Evolutionary conservation across 1,140 invertebrate genomes (phyloP), one percentile per base, ranked within the genome.

Genomic region (Phortica variegata): DNA sequence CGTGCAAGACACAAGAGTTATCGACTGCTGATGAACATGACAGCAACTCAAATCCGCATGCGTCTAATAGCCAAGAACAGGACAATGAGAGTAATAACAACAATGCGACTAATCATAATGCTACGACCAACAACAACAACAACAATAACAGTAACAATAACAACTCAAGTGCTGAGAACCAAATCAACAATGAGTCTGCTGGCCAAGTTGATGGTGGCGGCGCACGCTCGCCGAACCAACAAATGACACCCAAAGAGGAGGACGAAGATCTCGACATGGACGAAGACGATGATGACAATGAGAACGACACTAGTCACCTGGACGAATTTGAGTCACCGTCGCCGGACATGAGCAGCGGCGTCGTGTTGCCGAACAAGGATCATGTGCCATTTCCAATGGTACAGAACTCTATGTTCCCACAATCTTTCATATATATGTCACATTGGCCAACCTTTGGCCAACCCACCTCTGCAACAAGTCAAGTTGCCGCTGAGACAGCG

Each of bases 351-450:
- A 37, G 49, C 10, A 45, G 29, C 1, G 54, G 60, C 17, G 52
- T 43, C 18, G 56, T 61, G 33, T 59, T 43, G 6, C 53, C 65
- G 7, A 62, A 72, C 55, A 65, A 74, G 47, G 68, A 76, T 21
- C 72, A 76, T 42, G 38, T 76, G 42, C 61, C 65, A 18, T 90
- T 91, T 66, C 87, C 89, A 2, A 79, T 92, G 71, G 86, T 90
- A 1, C 87, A 88, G 29, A 90, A 89, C 68, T 86, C 87, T 1
- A 89, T 91, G 85, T 91, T 92, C 74, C 79, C 78, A 42, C 90
- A 91, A 63, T 87, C 87, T 48, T 90, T 93, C 58, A 91, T 92
- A 87, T 92, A 92, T 71, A 92, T 93, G 90, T 90, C 88, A 57
- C 89, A 90, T 63, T 92, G 91, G 65, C 86, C 83, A 36, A 72